Evolutionary conservation across 2,113 vertebrate genomes (phyloP), one percentile per base, ranked within the genome.

Genomic region (Cichladusa arquata): DNA sequence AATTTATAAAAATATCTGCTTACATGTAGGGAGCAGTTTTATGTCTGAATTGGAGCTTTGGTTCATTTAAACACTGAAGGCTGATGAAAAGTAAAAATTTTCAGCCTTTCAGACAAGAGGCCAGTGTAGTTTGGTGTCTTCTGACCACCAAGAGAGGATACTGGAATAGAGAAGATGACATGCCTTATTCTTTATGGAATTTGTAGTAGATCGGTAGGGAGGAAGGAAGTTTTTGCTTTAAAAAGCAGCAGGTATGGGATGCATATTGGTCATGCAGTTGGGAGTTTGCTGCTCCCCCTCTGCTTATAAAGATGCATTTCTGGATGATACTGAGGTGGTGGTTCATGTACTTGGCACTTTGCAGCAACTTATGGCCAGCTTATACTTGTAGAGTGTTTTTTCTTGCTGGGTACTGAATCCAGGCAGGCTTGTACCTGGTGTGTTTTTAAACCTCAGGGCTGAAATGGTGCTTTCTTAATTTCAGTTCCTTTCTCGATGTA

Each of bases 231-330:
- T 66, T 25, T 61, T 14, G 5, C 33, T 67, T 89, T 81, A 62
- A n/a, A 25, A 61, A 65, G 45, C 24, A 29, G 61, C 22, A 51
- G 24, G 5, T 38, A 8, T 0, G 3, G 58, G 53, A 40, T 83
- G 8, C 6, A 1, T 54, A 36, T 33, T 56, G 28, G 15, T 64
- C 2, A 1, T 53, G 29, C 9, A 22, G 6, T 4, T 58, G 38
- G 29, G 11, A n/a, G 8, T 67, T 78, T 36, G 18, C 34, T 79
- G 38, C 17, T 78, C 7, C 25, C 6, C 11, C 65, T 57, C 19
- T 38, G 77, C 64, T 61, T 22, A 5, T 33, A 36, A 31, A 40
- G 19, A 31, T n/a, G 28, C 22, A 7, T 34, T 67, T 81, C 15
- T 57, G 34, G 31, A 5, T n/a, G 38, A 22, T 50, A 4, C 9